Percentiles rank a stretch among this genome's conserved stretches.
These are phyloP conservation scores for Temnothorax ravouxi DNA, from an alignment of 2,888 invertebrate genomes.

Conservation along the genomic window DNA sequence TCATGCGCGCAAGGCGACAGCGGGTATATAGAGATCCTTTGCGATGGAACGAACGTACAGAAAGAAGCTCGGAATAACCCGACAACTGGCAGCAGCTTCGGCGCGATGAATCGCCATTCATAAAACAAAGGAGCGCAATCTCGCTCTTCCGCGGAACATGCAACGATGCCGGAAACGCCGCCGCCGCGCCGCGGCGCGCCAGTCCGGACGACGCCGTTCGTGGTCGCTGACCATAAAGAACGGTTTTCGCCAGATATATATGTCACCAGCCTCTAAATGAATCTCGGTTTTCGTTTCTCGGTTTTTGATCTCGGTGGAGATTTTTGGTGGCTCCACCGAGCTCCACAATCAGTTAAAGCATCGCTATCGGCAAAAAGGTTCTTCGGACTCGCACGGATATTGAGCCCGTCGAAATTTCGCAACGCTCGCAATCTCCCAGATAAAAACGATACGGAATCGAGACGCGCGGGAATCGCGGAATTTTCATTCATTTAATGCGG, in stretches of 20 bases:
- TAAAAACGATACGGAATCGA: background rate
- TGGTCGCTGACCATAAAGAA: conserved; percentile 28
- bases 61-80: conserved; percentile 31
- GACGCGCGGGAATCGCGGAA: background rate
- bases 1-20: conserved; percentile 30
- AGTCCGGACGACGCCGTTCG: conserved; percentile 16
- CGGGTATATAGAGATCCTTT: background rate
- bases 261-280: background rate
- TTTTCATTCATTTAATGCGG: conserved; percentile 25
- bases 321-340: background rate
- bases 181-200: background rate
- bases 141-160: conserved; percentile 23
- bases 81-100: conserved; percentile 33
- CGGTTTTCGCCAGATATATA: background rate
- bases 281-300: conserved; percentile 17
- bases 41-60: background rate
- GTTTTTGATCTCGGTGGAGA: background rate
- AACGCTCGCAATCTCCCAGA: background rate
- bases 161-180: conserved; percentile 21
- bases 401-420: conserved; percentile 12
- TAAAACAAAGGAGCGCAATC: conserved; percentile 49
- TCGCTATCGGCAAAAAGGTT: background rate
- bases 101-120: conserved; percentile 46
- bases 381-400: background rate
- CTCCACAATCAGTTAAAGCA: background rate